Conservation (phyloP, 2,113 vertebrate genomes). For the Pterocles gutturalis region DNA sequence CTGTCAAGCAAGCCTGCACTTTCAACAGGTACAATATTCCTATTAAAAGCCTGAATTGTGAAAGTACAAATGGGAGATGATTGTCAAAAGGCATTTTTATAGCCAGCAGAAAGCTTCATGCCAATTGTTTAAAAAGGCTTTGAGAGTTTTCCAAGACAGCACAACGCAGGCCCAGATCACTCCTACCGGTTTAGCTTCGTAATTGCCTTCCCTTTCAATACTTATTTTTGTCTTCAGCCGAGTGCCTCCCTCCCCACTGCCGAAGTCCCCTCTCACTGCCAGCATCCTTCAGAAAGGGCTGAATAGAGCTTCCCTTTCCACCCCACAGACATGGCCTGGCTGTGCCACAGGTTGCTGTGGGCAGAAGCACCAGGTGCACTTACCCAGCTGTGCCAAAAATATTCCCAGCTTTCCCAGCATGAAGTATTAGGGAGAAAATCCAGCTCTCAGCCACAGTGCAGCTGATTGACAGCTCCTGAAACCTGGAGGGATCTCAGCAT, state of each 20-base stretch:
- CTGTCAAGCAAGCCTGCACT: neutral
- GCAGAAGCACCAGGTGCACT: neutral
- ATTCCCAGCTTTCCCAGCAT: neutral
- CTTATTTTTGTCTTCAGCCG: slow-evolving; percentile 5
- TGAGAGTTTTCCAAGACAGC: slow-evolving; percentile 58
- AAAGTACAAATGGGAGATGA: slow-evolving; percentile 30
- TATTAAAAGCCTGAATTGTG: slow-evolving; percentile 24
- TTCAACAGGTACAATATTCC: neutral
- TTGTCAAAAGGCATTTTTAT: slow-evolving; percentile 37
- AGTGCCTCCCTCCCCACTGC: neutral
- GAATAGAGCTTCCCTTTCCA: neutral
- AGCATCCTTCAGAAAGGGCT: neutral
- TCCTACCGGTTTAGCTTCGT: neutral
- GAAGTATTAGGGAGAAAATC: neutral
- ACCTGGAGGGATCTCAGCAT: neutral
- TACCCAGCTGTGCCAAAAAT: neutral
- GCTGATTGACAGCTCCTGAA: neutral
- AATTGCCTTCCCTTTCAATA: slow-evolving; percentile 36
- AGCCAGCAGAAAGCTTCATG: slow-evolving; percentile 26
- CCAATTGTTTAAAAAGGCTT: slow-evolving; percentile 45
- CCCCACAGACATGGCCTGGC: rapidly evolving
- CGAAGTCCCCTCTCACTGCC: neutral
- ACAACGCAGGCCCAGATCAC: neutral
- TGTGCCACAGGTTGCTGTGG: rapidly evolving
- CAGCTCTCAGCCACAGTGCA: neutral